Evolutionary conservation across 64 coral and sea anemone species (phyloP), one percentile per base, ranked within the genome.

Genomic region (Pachyseris speciosa): DNA sequence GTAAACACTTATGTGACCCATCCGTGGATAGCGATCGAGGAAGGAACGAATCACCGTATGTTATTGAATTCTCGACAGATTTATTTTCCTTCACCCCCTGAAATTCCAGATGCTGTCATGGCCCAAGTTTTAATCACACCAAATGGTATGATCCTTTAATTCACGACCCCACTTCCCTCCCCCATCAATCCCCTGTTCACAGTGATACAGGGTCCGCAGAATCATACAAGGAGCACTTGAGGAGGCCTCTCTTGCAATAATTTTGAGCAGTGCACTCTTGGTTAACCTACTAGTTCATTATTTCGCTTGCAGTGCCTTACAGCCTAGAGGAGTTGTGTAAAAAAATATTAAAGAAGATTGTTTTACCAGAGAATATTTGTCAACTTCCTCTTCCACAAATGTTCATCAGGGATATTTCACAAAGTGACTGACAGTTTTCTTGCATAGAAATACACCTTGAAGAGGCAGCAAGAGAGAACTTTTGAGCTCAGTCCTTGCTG

Each of bases 1-100:
- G 47, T 81, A 29, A 58, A 58, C 22, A 81, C 77, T 17, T 81
- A 22, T 17, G 77, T 81, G 3, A 81, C 77, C 13, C 77, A 55
- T 33, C 77, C n/a, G n/a, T n/a, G n/a, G n/a, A n/a, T n/a, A n/a
- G n/a, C n/a, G n/a, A n/a, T n/a, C n/a, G n/a, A n/a, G n/a, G n/a
- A n/a, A n/a, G n/a, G n/a, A 29, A 19, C 51, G 77, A 45, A 81
- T 58, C 22, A n/a, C n/a, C n/a, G n/a, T n/a, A 81, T 58, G 49
- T 33, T 80, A 30, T 37, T 55, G 34, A 59, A 80, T 24, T 80
- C 48, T 8, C 19, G 2, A 34, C 33, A 80, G 10, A 59, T 80
- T 33, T 80, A 80, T 27, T 80, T 24, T 57, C 76, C 76, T 33
- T 11, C 7, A 38, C 41, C 47, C 4, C 76, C 44, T 32, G 55